These are phyloP conservation scores for Morus bassanus DNA, from an alignment of 2,797 vertebrate species.

Conservation along the genomic window DNA sequence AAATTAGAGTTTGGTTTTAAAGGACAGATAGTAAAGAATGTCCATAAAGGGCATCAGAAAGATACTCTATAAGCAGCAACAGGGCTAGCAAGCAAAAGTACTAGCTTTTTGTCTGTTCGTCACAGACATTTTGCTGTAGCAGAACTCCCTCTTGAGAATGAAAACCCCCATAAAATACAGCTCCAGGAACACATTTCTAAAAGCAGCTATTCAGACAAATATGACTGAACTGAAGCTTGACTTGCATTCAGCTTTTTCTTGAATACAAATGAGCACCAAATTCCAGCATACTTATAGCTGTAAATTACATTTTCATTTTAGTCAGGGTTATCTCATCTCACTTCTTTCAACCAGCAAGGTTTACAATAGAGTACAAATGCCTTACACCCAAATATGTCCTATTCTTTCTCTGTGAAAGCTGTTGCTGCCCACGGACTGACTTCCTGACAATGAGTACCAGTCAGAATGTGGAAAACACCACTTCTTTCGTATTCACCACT, in stretches of 20 bases:
- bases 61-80: not conserved
- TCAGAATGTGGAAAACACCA: not conserved
- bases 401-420: slow-evolving; percentile 16
- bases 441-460: slow-evolving; percentile 2
- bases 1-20: not conserved
- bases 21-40: not conserved
- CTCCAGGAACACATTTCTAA: slow-evolving; percentile 1
- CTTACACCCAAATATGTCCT: slow-evolving; percentile 32
- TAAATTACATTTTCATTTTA: slow-evolving; percentile 4
- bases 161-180: slow-evolving; percentile 16
- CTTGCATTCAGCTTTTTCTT: slow-evolving; percentile 5
- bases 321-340: not conserved
- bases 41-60: not conserved
- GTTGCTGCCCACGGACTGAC: slow-evolving; percentile 27
- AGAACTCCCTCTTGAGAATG: slow-evolving; percentile 24
- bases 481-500: not conserved
- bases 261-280: not conserved
- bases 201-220: slow-evolving; percentile 18
- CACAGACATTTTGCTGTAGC: not conserved
- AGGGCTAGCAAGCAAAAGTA: not conserved
- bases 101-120: not conserved
- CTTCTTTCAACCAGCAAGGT: not conserved
- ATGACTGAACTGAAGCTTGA: not conserved
- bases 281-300: not conserved
- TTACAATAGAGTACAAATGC: slow-evolving; percentile 12